Conservation (phyloP, 23 tunicate species). For the Styela clava region DNA sequence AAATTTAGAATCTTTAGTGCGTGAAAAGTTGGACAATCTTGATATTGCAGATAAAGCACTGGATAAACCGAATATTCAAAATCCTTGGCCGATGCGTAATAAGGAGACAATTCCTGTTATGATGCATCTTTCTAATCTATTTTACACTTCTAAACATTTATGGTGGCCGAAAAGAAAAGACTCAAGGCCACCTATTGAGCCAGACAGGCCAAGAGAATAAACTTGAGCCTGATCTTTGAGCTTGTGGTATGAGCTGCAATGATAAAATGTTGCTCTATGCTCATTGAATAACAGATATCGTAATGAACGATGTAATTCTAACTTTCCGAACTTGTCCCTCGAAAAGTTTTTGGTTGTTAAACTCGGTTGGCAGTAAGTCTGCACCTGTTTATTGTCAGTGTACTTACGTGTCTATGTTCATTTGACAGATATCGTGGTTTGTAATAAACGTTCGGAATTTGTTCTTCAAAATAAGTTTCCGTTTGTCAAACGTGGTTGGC, state of each 20-base stretch:
- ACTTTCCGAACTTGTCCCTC: too few relatives aligned
- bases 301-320: too few relatives aligned
- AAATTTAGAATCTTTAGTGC: slow-evolving; percentile 32
- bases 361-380: too few relatives aligned
- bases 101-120: slow-evolving; percentile 53
- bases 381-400: too few relatives aligned
- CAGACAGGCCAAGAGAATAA: slow-evolving; percentile 7
- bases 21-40: slow-evolving; percentile 37
- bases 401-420: too few relatives aligned
- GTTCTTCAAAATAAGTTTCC: too few relatives aligned
- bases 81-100: slow-evolving; percentile 58
- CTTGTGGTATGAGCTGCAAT: background rate
- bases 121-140: slow-evolving; percentile 62
- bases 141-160: slow-evolving; percentile 66
- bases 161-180: slow-evolving; percentile 38
- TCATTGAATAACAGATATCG: too few relatives aligned
- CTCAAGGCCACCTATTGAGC: background rate
- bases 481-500: too few relatives aligned
- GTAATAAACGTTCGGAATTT: too few relatives aligned
- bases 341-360: too few relatives aligned
- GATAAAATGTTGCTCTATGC: too few relatives aligned
- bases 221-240: background rate
- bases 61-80: slow-evolving; percentile 28
- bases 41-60: slow-evolving; percentile 49
- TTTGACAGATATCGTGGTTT: too few relatives aligned